Evolutionary conservation across 53 echinoderm and acorn worm genomes (phyloP).

Genomic region (Echinarachnius parma): DNA sequence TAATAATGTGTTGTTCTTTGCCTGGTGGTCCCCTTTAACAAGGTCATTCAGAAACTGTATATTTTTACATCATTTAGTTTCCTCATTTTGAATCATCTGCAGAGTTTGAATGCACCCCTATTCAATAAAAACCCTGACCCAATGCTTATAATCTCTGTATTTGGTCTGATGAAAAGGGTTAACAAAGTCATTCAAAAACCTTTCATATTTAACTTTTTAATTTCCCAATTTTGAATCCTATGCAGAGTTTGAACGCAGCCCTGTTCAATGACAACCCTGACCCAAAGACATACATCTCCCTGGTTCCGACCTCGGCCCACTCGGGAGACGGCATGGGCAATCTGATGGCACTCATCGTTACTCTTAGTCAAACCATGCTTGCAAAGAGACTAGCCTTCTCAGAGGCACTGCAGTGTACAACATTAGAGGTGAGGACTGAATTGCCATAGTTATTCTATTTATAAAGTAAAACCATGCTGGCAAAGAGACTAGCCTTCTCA

Average conservation of each 20-base stretch:
- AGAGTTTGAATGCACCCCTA: too few relatives aligned
- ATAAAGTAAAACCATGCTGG: slow-evolving; percentile 87
- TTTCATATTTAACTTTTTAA: too few relatives aligned
- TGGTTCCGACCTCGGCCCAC: slow-evolving; percentile 98
- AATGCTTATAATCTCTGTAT: too few relatives aligned
- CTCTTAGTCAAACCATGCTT: slow-evolving; percentile 82
- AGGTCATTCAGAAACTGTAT: too few relatives aligned
- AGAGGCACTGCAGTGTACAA: slow-evolving; percentile 82
- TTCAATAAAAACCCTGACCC: too few relatives aligned
- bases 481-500: slow-evolving; percentile 89
- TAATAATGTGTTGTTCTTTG: too few relatives aligned
- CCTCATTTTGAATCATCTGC: too few relatives aligned
- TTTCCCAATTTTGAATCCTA: background rate
- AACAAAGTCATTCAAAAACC: too few relatives aligned
- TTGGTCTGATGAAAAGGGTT: too few relatives aligned
- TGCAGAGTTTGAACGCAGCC: slow-evolving; percentile 92
- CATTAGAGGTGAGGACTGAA: slow-evolving; percentile 90
- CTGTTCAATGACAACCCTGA: slow-evolving; percentile 92
- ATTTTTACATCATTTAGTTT: too few relatives aligned
- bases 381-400: slow-evolving; percentile 92
- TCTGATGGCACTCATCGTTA: slow-evolving; percentile 86
- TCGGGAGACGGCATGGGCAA: slow-evolving; percentile 97
- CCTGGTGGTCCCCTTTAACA: too few relatives aligned
- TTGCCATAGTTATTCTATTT: too few relatives aligned
- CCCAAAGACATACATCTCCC: slow-evolving; percentile 81